A percentile compares a stretch with the other conserved stretches of the same genome.
Conservation (phyloP, 2,113 vertebrate genomes). For the Alosa alosa region DNA sequence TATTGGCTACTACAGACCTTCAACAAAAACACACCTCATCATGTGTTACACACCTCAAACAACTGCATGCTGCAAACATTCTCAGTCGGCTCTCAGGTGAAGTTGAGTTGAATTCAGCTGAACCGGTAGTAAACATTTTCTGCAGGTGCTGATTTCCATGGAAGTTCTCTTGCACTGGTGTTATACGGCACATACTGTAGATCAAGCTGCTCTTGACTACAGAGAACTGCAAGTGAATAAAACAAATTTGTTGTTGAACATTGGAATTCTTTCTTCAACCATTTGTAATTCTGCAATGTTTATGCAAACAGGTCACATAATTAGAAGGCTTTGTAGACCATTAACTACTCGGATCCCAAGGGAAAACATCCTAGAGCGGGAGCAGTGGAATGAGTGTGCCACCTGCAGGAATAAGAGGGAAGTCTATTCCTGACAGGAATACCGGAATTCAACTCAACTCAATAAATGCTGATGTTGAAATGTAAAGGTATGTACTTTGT, state of each 20-base stretch:
- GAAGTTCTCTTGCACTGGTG: background rate
- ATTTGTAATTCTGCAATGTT: background rate
- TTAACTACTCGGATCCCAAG: background rate
- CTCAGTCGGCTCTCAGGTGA: background rate
- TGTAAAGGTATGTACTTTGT: background rate
- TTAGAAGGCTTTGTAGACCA: background rate
- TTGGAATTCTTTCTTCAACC: background rate
- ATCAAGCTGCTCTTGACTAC: background rate
- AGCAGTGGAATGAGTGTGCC: constrained; percentile 59
- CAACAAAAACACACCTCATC: background rate
- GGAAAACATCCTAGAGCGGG: constrained; percentile 12
- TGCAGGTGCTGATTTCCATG: background rate
- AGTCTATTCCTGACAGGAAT: constrained; percentile 17
- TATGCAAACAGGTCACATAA: background rate
- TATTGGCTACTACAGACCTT: background rate
- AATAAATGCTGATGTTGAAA: background rate
- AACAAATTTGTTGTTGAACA: background rate
- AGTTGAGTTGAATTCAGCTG: background rate
- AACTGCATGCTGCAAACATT: background rate
- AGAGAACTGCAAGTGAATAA: background rate
- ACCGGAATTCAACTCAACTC: background rate
- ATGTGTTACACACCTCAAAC: background rate
- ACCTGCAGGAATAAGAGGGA: constrained; percentile 63
- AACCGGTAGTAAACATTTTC: background rate
- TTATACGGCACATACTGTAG: background rate